Base-by-base conservation (phyloP, 1,140 invertebrate species). In the Planococcus citri region DNA sequence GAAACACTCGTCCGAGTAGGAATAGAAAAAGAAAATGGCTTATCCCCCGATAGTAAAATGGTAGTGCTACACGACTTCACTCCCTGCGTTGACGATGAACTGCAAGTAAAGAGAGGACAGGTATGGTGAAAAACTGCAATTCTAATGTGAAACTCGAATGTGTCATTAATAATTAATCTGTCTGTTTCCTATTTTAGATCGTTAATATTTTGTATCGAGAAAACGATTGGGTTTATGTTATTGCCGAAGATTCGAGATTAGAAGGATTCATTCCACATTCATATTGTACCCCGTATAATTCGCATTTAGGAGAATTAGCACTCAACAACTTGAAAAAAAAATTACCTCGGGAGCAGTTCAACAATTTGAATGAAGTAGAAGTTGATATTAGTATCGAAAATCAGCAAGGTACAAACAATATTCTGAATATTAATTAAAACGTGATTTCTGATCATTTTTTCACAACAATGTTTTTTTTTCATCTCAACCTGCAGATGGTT, bases 151-250 rank as follows among this genome's bases (percentile, higher is more conserved):
- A 61, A 25, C 22, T 61, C 27, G 20, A 29, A 14, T 4, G 21
- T 20, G 14, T 2, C 33, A 22, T 68, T 70, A 71, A 69, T n/a
- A n/a, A n/a, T n/a, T n/a, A n/a, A n/a, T n/a, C n/a, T n/a, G n/a
- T n/a, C n/a, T n/a, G n/a, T n/a, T n/a, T n/a, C n/a, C 33, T 72
- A 72, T 78, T 79, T 17, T 77, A 90, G 83, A 86, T 94, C 74
- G 92, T 95, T 0, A 94, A 94, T 80, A 87, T 95, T 69, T 79
- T 97, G 69, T 97, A 97, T 78, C 82, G 92, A 74, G 94, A 97
- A 78, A 95, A 96, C 77, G 94, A 96, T 76, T 97, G 94, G 94
- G 91, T 95, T 0, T 96, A 96, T 81, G 92, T 96, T 0, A 94
- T 95, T 76, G 87, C 90, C 1, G 89, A 92, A 64, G 89, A 92